These are phyloP conservation scores for Meta bourneti DNA, from an alignment of 2,888 invertebrate genomes.

Conservation along the genomic window DNA sequence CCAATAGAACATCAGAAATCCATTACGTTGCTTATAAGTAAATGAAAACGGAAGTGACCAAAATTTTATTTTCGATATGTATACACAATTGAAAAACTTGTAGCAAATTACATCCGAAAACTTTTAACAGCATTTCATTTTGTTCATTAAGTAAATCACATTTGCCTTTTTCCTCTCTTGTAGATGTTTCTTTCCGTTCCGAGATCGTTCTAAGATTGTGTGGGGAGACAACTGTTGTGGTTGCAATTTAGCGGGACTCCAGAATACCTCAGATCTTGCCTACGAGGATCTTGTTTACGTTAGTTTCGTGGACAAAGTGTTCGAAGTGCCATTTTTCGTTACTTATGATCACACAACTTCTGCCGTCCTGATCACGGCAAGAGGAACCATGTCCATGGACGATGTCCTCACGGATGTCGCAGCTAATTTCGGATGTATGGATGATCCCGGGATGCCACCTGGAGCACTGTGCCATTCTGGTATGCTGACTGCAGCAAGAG, in stretches of 20 bases:
- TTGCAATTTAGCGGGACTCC: conserved; percentile 69
- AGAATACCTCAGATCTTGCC: conserved; percentile 25
- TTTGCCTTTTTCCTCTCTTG: no score
- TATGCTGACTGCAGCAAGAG: conserved; percentile 51
- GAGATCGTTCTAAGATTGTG: conserved; percentile 23
- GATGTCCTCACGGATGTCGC: conserved; percentile 66
- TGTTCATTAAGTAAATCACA: no score
- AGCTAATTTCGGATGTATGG: conserved; percentile 42
- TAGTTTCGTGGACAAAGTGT: conserved; percentile 55
- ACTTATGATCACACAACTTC: conserved; percentile 46
- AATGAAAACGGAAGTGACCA: no score
- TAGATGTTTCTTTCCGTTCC: conserved; percentile 63
- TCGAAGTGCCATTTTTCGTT: conserved; percentile 66
- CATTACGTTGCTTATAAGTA: no score
- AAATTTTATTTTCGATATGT: no score
- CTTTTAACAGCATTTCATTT: no score
- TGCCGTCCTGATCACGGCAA: conserved; percentile 27
- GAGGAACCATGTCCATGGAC: conserved; percentile 66
- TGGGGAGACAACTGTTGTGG: conserved; percentile 71
- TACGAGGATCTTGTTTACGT: conserved; percentile 67
- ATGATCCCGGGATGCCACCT: conserved; percentile 41
- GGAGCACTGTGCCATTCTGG: conserved; percentile 59
- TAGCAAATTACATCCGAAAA: no score
- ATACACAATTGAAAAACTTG: no score
- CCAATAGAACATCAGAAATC: no score